Evolutionary conservation across 1,140 invertebrate genomes (phyloP), one percentile per base, ranked within the genome.

Genomic region (Tyrophagus putrescentiae): DNA sequence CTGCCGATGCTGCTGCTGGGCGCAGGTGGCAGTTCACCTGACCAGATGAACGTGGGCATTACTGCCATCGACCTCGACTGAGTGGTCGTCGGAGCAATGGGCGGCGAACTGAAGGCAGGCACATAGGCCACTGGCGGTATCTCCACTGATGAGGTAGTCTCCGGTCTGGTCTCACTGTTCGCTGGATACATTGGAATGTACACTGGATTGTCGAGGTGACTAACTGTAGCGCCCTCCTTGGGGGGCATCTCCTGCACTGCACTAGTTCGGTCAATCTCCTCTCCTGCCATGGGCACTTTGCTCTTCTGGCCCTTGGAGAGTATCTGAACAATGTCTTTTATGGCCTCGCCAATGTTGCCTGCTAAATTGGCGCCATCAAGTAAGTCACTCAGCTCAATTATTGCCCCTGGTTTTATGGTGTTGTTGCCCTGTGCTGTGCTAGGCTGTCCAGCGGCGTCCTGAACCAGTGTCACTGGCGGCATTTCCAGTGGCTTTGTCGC

Each of bases 281-380:
- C 21, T 34, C 29, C 36, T 57, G 31, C 2, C 23, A 1, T 34
- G 18, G 41, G 41, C 11, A 13, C 31, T 50, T 53, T 39, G 7
- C 11, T 28, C 29, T 60, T 63, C 25, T 36, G 45, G 34, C 31
- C 34, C 23, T 56, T 61, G 23, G 63, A 61, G 25, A 69, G 63
- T n/a, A 68, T 56, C 18, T 68, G 64, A 1, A 68, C 65, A 44
- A 68, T 68, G 52, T 66, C 67, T 56, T 68, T 68, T 16, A 68
- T 68, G 5, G 67, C 65, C 53, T 64, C 65, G 18, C 67, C 67
- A 18, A 68, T 41, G 48, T 66, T 67, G 36, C 67, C 65, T 16
- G 64, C 64, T 5, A 66, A 27, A 53, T 67, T 67, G 25, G 64
- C 62, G 18, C 64, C 65, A 18, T 63, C 64, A 4, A 68, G 44